Percentiles rank a stretch among this genome's conserved stretches.
Evolutionary conservation across 2,888 invertebrate species (phyloP).

Genomic region (Sinotaia quadrata): DNA sequence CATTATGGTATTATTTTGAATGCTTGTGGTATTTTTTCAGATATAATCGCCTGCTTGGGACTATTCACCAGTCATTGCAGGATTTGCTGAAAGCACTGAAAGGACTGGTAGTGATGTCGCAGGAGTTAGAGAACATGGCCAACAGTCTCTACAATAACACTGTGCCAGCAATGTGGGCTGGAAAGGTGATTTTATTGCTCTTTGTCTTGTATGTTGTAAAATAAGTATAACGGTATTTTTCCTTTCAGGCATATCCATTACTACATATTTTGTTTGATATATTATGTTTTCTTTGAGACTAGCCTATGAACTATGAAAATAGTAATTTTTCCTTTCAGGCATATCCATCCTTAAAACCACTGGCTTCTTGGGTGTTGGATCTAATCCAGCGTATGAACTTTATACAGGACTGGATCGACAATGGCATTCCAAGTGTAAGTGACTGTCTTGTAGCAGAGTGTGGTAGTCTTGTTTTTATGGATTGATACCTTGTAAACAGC

Average conservation of each 20-base stretch:
- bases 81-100: slow-evolving; percentile 80
- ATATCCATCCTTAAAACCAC: slow-evolving; percentile 72
- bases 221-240: no score
- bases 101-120: slow-evolving; percentile 86
- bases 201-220: no score
- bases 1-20: neutral
- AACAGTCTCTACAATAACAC: slow-evolving; percentile 78
- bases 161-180: slow-evolving; percentile 82
- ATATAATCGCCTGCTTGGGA: slow-evolving; percentile 68
- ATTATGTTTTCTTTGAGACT: no score
- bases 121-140: slow-evolving; percentile 81
- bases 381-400: slow-evolving; percentile 68
- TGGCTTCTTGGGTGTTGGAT: slow-evolving; percentile 72
- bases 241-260: no score
- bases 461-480: no score
- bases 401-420: slow-evolving; percentile 70
- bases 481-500: no score
- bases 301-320: no score
- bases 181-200: no score
- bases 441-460: neutral
- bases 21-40: slow-evolving; percentile 48
- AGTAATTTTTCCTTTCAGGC: slow-evolving; percentile 60
- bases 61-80: slow-evolving; percentile 74
- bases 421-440: slow-evolving; percentile 70
- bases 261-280: no score